Conservation (phyloP, 2,888 invertebrate species). For the Phengaris arion region DNA sequence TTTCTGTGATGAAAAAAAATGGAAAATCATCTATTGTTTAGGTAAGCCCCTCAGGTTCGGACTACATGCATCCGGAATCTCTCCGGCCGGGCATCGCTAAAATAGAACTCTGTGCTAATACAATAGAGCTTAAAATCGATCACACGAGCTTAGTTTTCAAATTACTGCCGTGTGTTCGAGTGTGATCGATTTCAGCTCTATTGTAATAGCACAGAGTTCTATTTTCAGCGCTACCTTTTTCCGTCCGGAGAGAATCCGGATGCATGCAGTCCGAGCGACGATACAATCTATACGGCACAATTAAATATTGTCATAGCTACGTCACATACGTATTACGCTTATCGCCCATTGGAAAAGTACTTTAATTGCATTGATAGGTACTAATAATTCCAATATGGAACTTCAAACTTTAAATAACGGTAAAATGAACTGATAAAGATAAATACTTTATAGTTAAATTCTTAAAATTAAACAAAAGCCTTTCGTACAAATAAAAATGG, state of each 20-base stretch:
- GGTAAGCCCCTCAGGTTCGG: too few species aligned
- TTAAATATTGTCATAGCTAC: conserved; percentile 10
- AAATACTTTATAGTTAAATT: neutral
- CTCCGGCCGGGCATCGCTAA: too few species aligned
- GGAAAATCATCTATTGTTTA: neutral
- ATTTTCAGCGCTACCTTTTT: too few species aligned
- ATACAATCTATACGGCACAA: conserved; percentile 1
- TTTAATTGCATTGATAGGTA: conserved; percentile 2
- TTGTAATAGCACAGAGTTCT: too few species aligned
- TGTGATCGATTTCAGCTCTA: too few species aligned
- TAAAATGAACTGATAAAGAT: neutral
- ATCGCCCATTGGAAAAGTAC: conserved; percentile 31
- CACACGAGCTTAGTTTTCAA: too few species aligned
- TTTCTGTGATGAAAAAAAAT: neutral
- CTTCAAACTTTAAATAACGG: neutral
- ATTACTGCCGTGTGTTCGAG: too few species aligned
- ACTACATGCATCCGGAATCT: too few species aligned
- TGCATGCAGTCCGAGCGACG: neutral
- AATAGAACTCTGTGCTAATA: too few species aligned
- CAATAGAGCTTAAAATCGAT: too few species aligned
- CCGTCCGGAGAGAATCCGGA: too few species aligned
- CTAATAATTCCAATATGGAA: neutral
- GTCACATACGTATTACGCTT: conserved; percentile 34
- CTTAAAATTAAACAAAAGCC: neutral
- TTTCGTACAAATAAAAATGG: neutral